phyloP scores from a whole-genome alignment of 1,140 invertebrate genomes.

The Helicoverpa armigera region DNA sequence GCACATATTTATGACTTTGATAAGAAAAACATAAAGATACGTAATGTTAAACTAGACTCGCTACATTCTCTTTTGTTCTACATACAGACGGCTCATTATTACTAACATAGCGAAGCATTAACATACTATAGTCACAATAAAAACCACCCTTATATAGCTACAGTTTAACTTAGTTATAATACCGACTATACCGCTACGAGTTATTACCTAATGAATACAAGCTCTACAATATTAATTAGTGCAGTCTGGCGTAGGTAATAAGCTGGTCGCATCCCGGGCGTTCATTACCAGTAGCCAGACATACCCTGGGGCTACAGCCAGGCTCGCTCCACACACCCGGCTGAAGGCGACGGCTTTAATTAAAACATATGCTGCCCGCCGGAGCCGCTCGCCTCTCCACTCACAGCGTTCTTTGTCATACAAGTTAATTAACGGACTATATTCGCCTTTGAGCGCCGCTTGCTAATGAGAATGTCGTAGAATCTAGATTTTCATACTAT shows the following conservation, averaged over 20 bases:
- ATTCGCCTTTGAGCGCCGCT: slow-evolving; percentile 11
- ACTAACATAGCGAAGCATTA: neutral
- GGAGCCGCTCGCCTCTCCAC: neutral
- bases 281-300: slow-evolving; percentile 2
- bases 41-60: too few relatives aligned
- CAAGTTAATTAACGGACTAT: slow-evolving; percentile 24
- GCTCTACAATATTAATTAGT: slow-evolving; percentile 8
- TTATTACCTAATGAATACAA: neutral
- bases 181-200: neutral
- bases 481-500: neutral
- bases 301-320: neutral
- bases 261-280: slow-evolving; percentile 5
- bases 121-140: neutral
- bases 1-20: too few relatives aligned
- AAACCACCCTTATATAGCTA: neutral
- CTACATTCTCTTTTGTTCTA: too few relatives aligned
- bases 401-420: slow-evolving; percentile 22
- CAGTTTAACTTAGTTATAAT: too few relatives aligned
- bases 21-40: too few relatives aligned
- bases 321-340: neutral
- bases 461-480: slow-evolving; percentile 6
- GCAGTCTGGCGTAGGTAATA: neutral
- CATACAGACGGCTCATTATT: too few relatives aligned
- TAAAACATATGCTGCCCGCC: slow-evolving; percentile 20
- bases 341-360: slow-evolving; percentile 21